These are phyloP conservation scores for Minunthozetes semirufus DNA, from an alignment of 2,888 invertebrate genomes.

Conservation along the genomic window DNA sequence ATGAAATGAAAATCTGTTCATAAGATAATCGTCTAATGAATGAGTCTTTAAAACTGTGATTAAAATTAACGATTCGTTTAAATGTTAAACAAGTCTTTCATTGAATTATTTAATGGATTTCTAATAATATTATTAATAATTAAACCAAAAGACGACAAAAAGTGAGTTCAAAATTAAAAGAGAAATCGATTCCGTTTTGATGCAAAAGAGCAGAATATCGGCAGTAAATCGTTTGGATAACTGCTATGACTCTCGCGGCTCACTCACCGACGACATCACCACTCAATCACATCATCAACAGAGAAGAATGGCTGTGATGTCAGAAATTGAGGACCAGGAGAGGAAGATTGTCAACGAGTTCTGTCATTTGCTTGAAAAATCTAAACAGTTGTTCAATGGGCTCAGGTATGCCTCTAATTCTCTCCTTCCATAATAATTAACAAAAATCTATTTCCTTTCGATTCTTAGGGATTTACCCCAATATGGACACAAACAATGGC, in stretches of 20 bases:
- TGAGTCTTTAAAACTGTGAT: not conserved
- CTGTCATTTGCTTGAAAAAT: slow-evolving; percentile 90
- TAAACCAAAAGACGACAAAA: not conserved
- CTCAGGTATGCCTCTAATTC: slow-evolving; percentile 59
- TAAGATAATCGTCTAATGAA: not conserved
- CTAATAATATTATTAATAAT: slow-evolving; percentile 1
- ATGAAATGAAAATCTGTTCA: not conserved
- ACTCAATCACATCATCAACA: slow-evolving; percentile 30
- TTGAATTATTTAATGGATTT: slow-evolving; percentile 11
- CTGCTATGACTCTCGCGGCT: slow-evolving; percentile 38
- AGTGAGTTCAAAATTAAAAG: not conserved
- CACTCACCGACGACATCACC: slow-evolving; percentile 33
- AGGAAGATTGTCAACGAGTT: slow-evolving; percentile 90
- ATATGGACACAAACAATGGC: slow-evolving; percentile 96
- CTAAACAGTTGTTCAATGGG: slow-evolving; percentile 93
- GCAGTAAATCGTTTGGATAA: slow-evolving; percentile 36
- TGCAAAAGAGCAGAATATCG: slow-evolving; percentile 30
- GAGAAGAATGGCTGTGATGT: slow-evolving; percentile 51
- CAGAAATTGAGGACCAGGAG: slow-evolving; percentile 76
- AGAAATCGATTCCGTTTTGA: slow-evolving; percentile 15
- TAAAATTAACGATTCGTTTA: not conserved
- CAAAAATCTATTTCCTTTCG: not conserved
- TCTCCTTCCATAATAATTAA: not conserved
- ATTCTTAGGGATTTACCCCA: slow-evolving; percentile 77
- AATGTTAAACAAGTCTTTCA: not conserved